Evolutionary conservation across 2,888 invertebrate species (phyloP), one percentile per base, ranked within the genome.

Genomic region (Lobophora halterata): DNA sequence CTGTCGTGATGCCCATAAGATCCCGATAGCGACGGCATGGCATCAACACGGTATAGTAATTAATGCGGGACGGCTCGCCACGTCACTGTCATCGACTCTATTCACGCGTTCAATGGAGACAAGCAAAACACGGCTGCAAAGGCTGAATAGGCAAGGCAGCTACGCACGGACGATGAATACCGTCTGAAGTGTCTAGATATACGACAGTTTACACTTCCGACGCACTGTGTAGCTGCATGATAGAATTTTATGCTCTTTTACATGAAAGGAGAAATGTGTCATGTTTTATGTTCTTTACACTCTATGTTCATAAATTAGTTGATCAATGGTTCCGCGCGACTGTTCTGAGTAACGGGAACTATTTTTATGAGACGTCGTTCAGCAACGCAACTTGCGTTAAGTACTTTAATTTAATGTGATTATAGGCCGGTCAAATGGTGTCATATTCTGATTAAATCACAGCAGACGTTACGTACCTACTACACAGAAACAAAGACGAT

Each of bases 91-190:
- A 77, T 79, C 76, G 74, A 57, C 58, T 71, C 72, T 61, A 81
- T 85, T 85, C 80, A 81, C 49, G 61, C 61, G 71, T 71, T 81
- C 76, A 81, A 82, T 85, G 68, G 73, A 63, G 61, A 65, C 59
- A 64, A 64, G 56, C 59, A 63, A 57, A 61, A 63, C 64, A 52
- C 50, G 56, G 60, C 71, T 78, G 78, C 82, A 82, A 82, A 81
- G 79, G 71, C 66, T 52, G 38, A 46, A 54, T 50, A 58, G 50
- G 39, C 40, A 38, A n/a, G 3, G 41, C 16, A 57, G 59, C 65
- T 68, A 79, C 78, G 77, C 79, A 77, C 69, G 55, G 53, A 45
- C 58, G 54, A 52, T 85, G 80, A 83, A 85, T 85, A 75, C 79
- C 70, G 82, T 80, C 81, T 85, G 77, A 77, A 81, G 79, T 74